Evolutionary conservation across 2,113 vertebrate species (phyloP), one percentile per base, ranked within the genome.

Genomic region (Malurus elegans): DNA sequence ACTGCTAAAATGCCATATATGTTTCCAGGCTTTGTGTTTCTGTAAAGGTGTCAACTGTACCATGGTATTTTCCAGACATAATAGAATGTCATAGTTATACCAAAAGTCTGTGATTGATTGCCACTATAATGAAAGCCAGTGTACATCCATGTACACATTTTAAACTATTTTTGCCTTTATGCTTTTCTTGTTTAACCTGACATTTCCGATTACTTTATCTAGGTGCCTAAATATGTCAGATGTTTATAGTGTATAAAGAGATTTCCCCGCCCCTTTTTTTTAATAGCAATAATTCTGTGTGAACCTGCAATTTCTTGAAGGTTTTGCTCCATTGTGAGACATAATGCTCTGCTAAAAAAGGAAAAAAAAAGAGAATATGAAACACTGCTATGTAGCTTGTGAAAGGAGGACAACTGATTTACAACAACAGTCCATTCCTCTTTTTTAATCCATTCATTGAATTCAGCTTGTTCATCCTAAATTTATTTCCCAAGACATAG

Each of bases 401-500:
- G 88, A 86, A 94, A 90, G 45, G 57, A 96, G 58, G 50, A 84
- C 8, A 18, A 24, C 54, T 95, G 94, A 95, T 96, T 94, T 96
- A 95, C 92, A 86, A 54, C 64, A 81, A 54, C 90, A 91, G 92
- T 90, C 56, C n/a, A 2, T n/a, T 94, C 67, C 70, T 86, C 54
- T 85, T 50, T 78, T 89, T 73, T 42, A 95, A 92, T 94, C 88
- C 66, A 67, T 80, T 78, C 75, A 61, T 83, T 95, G 75, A 85
- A 95, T 96, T 94, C 81, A 90, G 86, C 86, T 88, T 80, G 88
- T 95, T 96, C 92, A 74, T 95, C 78, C 66, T 67, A 83, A 94
- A 93, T 95, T 95, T 96, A 93, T 97, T 97, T 94, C 93, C 93
- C 94, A 94, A 85, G 95, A 80, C 88, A 76, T 7, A 93, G 47